Base-by-base conservation (phyloP, 2,113 vertebrate species). In the Arenaria interpres region DNA sequence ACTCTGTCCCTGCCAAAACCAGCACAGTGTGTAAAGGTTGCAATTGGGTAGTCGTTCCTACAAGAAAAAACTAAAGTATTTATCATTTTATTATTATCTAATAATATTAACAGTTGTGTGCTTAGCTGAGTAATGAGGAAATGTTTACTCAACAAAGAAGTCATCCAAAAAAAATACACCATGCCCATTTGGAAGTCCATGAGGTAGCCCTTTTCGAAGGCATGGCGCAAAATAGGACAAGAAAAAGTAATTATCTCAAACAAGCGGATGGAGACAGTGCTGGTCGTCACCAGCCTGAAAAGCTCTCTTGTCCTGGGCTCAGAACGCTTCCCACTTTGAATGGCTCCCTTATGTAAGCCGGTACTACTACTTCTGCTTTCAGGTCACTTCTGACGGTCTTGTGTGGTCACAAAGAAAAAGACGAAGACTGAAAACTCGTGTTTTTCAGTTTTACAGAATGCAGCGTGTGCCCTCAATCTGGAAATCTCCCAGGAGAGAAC, bases 211-310 rank as follows among this genome's bases (percentile, higher is more conserved):
- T 54, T 56, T 51, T 76, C 12, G 41, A 68, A 91, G 53, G 53
- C 15, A 39, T 9, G 10, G n/a, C 76, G n/a, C 21, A 76, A 75
- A 84, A 41, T 5, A 21, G 60, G 32, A 45, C 46, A 89, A 59
- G 73, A 43, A 57, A 67, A 91, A 39, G 46, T 25, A 60, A 66
- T 56, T 56, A 27, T 48, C 48, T 57, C 23, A 21, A 67, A 63
- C 0, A 0, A 59, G 62, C 6, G 15, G 57, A 22, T 50, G 63
- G 41, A 63, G 32, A 39, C 6, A 50, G 51, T 30, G 37, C 23
- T 62, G 41, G 60, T 25, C 27, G 54, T 28, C 21, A 45, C 16
- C 16, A 56, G 72, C 51, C 57, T 75, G 46, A 57, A 75, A 71
- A 79, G 20, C 30, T 75, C n/a, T 41, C 45, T 60, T 46, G 17